These are phyloP conservation scores for Acronicta alni DNA, from an alignment of 2,888 invertebrate species.

Conservation along the genomic window DNA sequence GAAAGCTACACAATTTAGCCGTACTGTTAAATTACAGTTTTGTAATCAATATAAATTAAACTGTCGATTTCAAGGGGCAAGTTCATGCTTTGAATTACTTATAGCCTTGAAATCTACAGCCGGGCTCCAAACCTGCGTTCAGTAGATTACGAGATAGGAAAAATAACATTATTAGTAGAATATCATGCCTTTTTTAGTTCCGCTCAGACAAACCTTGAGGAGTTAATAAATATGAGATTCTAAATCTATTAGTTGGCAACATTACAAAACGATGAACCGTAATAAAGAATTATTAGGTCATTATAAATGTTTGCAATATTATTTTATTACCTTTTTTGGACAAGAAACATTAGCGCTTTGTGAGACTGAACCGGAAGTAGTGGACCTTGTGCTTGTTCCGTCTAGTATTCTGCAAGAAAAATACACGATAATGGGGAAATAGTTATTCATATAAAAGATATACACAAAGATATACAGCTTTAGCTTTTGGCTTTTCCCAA, in stretches of 20 bases:
- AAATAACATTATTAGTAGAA: conserved; percentile 29
- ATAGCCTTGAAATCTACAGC: conserved; percentile 35
- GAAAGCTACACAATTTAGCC: conserved; percentile 38
- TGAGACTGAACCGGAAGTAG: conserved; percentile 40
- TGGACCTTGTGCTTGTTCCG: conserved; percentile 44
- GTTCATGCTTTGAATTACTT: conserved; percentile 46
- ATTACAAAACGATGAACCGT: conserved; percentile 30
- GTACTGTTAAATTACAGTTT: conserved; percentile 38
- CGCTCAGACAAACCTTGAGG: conserved; percentile 35
- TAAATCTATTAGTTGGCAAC: conserved; percentile 19
- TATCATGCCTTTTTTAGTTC: conserved; percentile 36
- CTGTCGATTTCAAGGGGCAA: conserved; percentile 44
- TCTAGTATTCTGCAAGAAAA: conserved; percentile 4
- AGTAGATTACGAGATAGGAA: conserved; percentile 34
- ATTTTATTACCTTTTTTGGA: conserved; percentile 21
- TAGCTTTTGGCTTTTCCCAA: no score
- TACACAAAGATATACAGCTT: no score
- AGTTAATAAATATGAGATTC: conserved; percentile 25
- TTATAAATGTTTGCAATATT: conserved; percentile 17
- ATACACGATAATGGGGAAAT: background rate
- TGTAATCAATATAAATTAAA: conserved; percentile 44
- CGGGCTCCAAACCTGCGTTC: conserved; percentile 10
- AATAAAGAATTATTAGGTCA: conserved; percentile 33
- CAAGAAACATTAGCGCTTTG: conserved; percentile 27
- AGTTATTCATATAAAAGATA: no score